Base-by-base conservation (phyloP, 2,797 vertebrate species). In the Alcedo quadribrachys region DNA sequence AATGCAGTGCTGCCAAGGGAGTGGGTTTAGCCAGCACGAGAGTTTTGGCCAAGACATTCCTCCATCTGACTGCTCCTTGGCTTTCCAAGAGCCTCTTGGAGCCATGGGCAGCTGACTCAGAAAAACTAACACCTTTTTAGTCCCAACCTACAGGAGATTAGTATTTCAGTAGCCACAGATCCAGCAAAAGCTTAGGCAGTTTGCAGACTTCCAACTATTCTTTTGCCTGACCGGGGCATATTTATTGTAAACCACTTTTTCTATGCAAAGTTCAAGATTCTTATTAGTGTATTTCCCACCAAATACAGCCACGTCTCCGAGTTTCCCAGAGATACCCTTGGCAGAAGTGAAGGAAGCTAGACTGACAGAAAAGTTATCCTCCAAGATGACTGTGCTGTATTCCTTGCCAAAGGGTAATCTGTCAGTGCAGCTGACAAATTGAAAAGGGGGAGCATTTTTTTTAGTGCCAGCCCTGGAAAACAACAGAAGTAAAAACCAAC, bases 61-160 rank as follows among this genome's bases (percentile, higher is more conserved):
- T 94, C 85, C 86, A 92, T 94, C 93, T 95, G 95, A 95, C 93
- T 94, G 89, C 94, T 94, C 86, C 74, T 79, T 93, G 93, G 87
- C 94, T 93, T 94, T 93, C 77, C 85, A 92, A 94, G 51, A 94
- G 92, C 76, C 76, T 90, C 46, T 76, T 83, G 83, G 74, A 95
- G 80, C 60, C 81, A 94, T 87, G 90, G 84, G 93, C 95, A 96
- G 90, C 48, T 5, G 3, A 87, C 87, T 90, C 87, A 87, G 92
- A 94, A 93, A 87, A 57, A 28, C 94, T 87, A 94, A 87, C 90
- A 93, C 82, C 93, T 95, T 95, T 88, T 92, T 40, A 92, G 88
- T 79, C 89, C 73, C 61, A 85, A 73, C 30, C 35, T 95, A 78
- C 57, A 73, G 70, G 71, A 93, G 78, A 88, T 48, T 40, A 91